Evolutionary conservation across 1,140 invertebrate species (phyloP).

Genomic region (Conus betulinus): DNA sequence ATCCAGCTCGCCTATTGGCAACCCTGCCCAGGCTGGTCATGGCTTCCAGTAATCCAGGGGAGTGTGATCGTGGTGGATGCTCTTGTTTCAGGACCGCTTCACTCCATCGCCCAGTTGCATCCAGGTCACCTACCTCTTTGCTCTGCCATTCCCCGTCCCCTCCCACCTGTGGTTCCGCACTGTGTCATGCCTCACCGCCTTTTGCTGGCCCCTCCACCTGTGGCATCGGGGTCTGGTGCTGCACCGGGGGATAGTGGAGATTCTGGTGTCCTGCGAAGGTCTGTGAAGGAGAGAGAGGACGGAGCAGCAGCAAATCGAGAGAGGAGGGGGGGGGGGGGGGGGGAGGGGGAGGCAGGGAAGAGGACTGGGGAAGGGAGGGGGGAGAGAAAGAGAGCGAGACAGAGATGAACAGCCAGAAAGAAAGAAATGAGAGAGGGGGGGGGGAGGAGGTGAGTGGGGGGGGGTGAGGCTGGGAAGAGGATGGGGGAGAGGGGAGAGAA

Average conservation of each 20-base stretch:
- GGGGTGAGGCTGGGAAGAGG: too few relatives aligned
- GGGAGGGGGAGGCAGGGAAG: too few relatives aligned
- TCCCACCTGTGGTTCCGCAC: not conserved
- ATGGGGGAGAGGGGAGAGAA: not conserved
- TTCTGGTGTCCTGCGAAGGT: conserved; percentile 15
- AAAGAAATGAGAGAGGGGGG: too few relatives aligned
- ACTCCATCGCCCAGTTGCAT: not conserved
- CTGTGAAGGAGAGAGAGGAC: not conserved
- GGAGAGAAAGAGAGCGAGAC: too few relatives aligned
- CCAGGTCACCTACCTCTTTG: conserved; percentile 12
- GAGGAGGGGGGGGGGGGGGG: too few relatives aligned
- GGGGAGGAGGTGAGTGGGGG: too few relatives aligned
- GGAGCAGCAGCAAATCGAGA: not conserved
- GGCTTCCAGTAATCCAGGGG: too few relatives aligned
- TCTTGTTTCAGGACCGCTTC: conserved; percentile 18
- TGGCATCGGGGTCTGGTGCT: not conserved
- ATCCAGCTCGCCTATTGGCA: too few relatives aligned
- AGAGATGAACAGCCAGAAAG: too few relatives aligned
- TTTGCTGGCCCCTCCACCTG: conserved; percentile 14
- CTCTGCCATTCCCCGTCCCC: not conserved
- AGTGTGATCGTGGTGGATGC: not conserved
- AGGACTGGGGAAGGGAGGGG: not conserved
- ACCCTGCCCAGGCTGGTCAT: too few relatives aligned
- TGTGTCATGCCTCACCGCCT: not conserved
- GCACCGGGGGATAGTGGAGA: conserved; percentile 8